Evolutionary conservation across 1,140 invertebrate genomes (phyloP), one percentile per base, ranked within the genome.

Genomic region (Penaeus indicus): DNA sequence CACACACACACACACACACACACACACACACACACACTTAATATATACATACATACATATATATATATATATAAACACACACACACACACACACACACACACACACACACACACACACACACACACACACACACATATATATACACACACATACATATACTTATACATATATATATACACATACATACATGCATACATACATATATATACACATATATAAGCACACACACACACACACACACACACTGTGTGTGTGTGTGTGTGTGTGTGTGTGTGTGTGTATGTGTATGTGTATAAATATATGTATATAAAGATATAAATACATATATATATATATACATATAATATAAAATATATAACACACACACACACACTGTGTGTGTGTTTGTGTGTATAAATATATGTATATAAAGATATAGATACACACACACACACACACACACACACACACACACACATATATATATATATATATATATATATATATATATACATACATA

Each of bases 191-290:
- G 11, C 11, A 1, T 69, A 21, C 27, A 69, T 16, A 69, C 27
- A 69, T 69, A 69, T 69, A 69, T 69, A 69, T 69, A 69, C 27
- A 69, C 27, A 69, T 69, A 69, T 67, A 69, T 69, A 69, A 25
- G 27, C 27, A 69, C 27, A 69, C 27, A 69, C 27, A 69, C 27
- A 69, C 27, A 69, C 27, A 69, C 27, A 69, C 27, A 69, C 27
- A 69, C 27, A 69, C 27, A 69, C 27, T 3, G 13, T 69, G 27
- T 16, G 27, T 69, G 27, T 69, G 27, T 69, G 27, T 69, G 27
- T 8, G 27, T 1, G 32, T 69, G 22, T 69, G 22, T 69, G 16
- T 69, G 32, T 18, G 32, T 21, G 32, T 69, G 32, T 18, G 32
- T 69, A n/a, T 69, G 32, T n/a, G 22, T 69, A n/a, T 69, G 16